Percentiles rank a stretch among this genome's conserved stretches.
phyloP scores from a whole-genome alignment of 1,140 invertebrate species.

The Cotesia glomerata region DNA sequence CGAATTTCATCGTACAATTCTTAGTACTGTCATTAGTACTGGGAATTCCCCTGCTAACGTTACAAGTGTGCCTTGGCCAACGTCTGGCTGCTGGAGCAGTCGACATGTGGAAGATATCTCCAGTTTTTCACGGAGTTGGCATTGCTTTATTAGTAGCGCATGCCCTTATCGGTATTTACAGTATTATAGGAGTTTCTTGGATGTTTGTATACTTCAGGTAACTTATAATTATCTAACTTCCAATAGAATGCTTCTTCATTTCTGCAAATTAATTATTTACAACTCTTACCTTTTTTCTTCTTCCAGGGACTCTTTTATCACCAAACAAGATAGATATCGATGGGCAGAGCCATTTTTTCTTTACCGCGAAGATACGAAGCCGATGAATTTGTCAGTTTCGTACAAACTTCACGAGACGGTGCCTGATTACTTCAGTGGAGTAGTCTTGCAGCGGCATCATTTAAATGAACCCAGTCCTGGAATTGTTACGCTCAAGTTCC shows the following conservation, averaged over 20 bases:
- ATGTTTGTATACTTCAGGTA: constrained; percentile 81
- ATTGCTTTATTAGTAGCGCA: constrained; percentile 81
- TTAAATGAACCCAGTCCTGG: constrained; percentile 66
- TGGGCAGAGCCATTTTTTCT: constrained; percentile 79
- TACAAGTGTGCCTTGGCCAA: constrained; percentile 86
- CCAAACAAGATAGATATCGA: constrained; percentile 78
- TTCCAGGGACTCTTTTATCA: constrained; percentile 83
- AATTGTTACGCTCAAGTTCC: constrained; percentile 78
- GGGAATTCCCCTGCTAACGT: constrained; percentile 84
- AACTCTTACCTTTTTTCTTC: neutral
- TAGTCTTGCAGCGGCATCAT: constrained; percentile 77
- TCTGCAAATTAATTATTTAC: neutral
- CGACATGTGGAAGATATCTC: constrained; percentile 92
- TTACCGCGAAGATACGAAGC: constrained; percentile 67
- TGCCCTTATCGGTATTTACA: constrained; percentile 84
- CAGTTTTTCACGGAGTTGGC: constrained; percentile 87
- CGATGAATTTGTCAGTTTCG: constrained; percentile 53
- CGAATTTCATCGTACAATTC: constrained; percentile 89
- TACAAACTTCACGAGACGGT: constrained; percentile 78
- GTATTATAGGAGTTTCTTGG: constrained; percentile 86
- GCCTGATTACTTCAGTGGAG: constrained; percentile 82
- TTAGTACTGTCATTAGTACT: constrained; percentile 81
- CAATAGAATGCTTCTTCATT: no score
- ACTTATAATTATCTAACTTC: neutral
- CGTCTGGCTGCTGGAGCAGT: constrained; percentile 83